Base-by-base conservation (phyloP, 2,113 vertebrate species). In the Pygoscelis antarcticus region DNA sequence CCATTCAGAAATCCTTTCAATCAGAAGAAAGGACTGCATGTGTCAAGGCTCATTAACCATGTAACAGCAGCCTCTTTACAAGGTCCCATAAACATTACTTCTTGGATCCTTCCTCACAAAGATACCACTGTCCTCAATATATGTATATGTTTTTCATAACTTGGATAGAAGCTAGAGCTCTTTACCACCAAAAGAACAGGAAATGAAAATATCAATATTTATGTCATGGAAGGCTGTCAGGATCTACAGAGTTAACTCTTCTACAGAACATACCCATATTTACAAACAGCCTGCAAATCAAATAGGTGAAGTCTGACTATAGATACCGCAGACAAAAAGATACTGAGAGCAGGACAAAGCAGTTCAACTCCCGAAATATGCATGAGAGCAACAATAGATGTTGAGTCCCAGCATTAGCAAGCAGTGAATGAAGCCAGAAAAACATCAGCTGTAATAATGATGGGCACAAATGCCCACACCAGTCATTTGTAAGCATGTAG, bases 31-130 rank as follows among this genome's bases (percentile, higher is more conserved):
- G 87, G 51, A 36, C 75, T 87, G 54, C 77, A 93, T 52, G 74
- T 5, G 23, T 93, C 95, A 93, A 89, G 94, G 89, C 87, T 96
- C 93, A 93, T 74, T 97, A 96, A 85, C 70, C 91, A 96, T 16
- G n/a, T 82, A 94, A 93, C 62, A 94, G 89, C 87, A 88, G 83
- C 66, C 89, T 94, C 89, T 94, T 97, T 96, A 93, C 89, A 93
- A 87, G 57, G 81, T 30, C 69, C 57, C 86, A 93, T 91, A 94
- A 96, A 93, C 89, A 87, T 85, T 54, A 91, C 65, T 84, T 79
- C 87, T 94, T 57, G 58, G 54, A 93, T 89, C 52, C 70, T 27
- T 76, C 54, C 77, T 87, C 93, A 93, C 84, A 91, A 93, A 91
- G 81, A 79, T 85, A 84, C 60, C 87, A 94, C 36, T 87, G 83